These are phyloP conservation scores for Anastrepha ludens DNA, from an alignment of 1,140 invertebrate genomes.

Conservation along the genomic window DNA sequence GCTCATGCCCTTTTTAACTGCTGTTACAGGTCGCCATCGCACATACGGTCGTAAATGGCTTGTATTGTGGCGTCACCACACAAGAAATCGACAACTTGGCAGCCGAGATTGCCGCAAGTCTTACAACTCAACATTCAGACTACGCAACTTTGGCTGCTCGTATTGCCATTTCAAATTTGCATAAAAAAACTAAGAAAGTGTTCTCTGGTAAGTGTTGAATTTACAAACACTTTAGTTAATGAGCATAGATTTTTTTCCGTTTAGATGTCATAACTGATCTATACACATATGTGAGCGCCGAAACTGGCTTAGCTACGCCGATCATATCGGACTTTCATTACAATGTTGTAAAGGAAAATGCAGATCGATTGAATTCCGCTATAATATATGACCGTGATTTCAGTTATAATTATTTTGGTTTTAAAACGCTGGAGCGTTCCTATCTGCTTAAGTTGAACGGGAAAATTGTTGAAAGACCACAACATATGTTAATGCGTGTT, in stretches of 20 bases:
- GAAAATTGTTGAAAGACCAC: conserved; percentile 96
- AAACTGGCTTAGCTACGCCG: conserved; percentile 82
- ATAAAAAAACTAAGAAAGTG: conserved; percentile 95
- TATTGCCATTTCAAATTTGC: conserved; percentile 97
- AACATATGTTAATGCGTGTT: conserved; percentile 99
- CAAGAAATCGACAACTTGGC: conserved; percentile 97
- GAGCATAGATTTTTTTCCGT: background rate
- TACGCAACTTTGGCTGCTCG: conserved; percentile 96
- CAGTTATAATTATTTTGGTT: conserved; percentile 98
- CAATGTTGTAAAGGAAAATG: conserved; percentile 90
- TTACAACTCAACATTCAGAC: conserved; percentile 97
- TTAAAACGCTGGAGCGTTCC: conserved; percentile 97
- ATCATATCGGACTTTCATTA: conserved; percentile 92
- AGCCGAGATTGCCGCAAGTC: conserved; percentile 95
- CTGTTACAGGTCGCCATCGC: conserved; percentile 83
- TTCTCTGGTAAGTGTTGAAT: conserved; percentile 83
- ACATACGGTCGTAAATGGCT: conserved; percentile 91
- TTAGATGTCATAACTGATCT: conserved; percentile 95
- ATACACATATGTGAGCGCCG: conserved; percentile 84
- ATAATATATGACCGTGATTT: conserved; percentile 99
- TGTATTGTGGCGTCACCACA: conserved; percentile 97
- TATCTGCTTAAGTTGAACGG: conserved; percentile 96
- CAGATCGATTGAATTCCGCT: conserved; percentile 93
- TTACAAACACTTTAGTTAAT: background rate
- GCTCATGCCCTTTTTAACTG: background rate